These are phyloP conservation scores for Mystacornis crossleyi DNA, from an alignment of 2,113 vertebrate species.

Conservation along the genomic window DNA sequence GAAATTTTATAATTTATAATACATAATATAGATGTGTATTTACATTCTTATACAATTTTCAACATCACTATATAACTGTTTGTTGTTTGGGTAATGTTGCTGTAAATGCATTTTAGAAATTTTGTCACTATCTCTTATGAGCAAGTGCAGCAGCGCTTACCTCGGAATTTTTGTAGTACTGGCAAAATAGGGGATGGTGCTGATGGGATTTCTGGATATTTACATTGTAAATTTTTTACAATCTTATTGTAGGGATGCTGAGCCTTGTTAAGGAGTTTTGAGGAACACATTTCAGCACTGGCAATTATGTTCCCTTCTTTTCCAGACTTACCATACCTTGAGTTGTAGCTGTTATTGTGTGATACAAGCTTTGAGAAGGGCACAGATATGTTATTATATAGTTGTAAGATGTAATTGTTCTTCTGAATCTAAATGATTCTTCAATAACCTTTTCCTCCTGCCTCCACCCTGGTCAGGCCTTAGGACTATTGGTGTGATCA, in stretches of 20 bases:
- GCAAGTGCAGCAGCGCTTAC: not conserved
- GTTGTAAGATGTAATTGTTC: not conserved
- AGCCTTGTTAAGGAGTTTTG: not conserved
- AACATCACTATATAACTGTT: not conserved
- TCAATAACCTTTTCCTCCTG: not conserved
- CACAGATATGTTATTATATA: not conserved
- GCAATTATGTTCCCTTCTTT: not conserved
- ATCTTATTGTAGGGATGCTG: not conserved
- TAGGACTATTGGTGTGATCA: slow-evolving; percentile 93
- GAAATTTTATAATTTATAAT: not conserved
- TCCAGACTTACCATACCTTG: not conserved
- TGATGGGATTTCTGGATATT: not conserved
- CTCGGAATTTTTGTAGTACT: not conserved
- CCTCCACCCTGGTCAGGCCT: slow-evolving; percentile 71
- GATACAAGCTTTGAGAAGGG: not conserved
- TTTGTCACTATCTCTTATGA: not conserved
- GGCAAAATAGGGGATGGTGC: not conserved
- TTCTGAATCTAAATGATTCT: not conserved
- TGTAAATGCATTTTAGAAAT: not conserved
- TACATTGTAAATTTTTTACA: not conserved
- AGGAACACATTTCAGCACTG: not conserved
- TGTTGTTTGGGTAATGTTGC: not conserved
- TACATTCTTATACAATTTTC: not conserved
- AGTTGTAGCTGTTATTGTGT: not conserved
- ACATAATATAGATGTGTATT: not conserved